Conservation (phyloP, 2,113 vertebrate genomes). For the Periophthalmus modestus region DNA sequence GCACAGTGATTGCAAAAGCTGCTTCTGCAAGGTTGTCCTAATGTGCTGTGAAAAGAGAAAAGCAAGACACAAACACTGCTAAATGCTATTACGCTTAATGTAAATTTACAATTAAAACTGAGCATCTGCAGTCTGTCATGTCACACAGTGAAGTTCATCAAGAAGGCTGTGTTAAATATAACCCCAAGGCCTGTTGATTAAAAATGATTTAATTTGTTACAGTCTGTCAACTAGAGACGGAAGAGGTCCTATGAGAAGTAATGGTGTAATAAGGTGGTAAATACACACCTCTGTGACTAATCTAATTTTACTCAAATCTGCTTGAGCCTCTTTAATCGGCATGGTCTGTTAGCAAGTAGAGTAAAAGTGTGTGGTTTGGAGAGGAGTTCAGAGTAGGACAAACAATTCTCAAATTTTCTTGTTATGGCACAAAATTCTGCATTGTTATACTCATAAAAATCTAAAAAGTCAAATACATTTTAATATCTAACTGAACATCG, state of each 20-base stretch:
- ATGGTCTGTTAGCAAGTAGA: not conserved
- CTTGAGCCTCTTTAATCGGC: not conserved
- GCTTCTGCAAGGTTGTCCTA: conserved; percentile 56
- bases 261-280: not conserved
- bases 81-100: conserved; percentile 53
- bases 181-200: conserved; percentile 30
- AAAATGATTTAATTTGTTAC: conserved; percentile 33
- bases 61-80: conserved; percentile 57
- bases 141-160: conserved; percentile 27
- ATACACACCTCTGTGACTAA: not conserved
- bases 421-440: too few relatives aligned
- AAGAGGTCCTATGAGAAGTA: not conserved
- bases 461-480: too few relatives aligned
- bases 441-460: too few relatives aligned
- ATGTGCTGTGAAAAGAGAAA: conserved; percentile 71
- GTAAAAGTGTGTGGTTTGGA: too few relatives aligned
- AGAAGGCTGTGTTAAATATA: conserved; percentile 21
- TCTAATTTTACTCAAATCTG: not conserved
- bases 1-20: conserved; percentile 60
- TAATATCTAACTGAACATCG: too few relatives aligned
- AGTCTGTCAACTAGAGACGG: not conserved
- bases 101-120: conserved; percentile 47
- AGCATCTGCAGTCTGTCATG: conserved; percentile 28
- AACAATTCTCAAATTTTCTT: too few relatives aligned
- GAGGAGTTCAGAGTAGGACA: too few relatives aligned